Percentiles rank a stretch among this genome's conserved stretches.
Conservation (phyloP, 2,797 vertebrate species). For the Helostoma temminkii region DNA sequence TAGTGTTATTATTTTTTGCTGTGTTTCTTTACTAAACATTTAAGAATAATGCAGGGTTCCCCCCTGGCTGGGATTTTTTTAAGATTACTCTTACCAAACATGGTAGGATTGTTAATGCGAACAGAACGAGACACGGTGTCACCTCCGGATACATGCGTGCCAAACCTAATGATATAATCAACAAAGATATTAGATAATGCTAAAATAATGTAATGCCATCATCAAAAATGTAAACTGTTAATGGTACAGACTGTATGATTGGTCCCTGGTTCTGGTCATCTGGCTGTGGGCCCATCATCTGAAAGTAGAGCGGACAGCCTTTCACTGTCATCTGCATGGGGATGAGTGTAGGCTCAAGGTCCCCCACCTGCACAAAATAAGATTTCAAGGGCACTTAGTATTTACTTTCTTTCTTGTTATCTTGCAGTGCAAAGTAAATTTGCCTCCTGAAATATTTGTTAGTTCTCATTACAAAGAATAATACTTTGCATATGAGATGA, state of each 20-base stretch:
- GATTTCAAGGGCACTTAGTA: not conserved
- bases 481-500: conserved; percentile 90
- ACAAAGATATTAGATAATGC: not conserved
- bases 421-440: not conserved
- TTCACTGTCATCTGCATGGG: conserved; percentile 88
- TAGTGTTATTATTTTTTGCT: not conserved
- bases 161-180: conserved; percentile 85
- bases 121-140: conserved; percentile 86
- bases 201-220: not conserved
- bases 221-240: not conserved
- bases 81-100: conserved; percentile 84
- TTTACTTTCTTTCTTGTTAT: too few species aligned
- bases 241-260: conserved; percentile 79
- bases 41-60: not conserved
- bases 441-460: not conserved
- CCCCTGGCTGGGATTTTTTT: not conserved
- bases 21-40: not conserved
- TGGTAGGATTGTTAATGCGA: conserved; percentile 90
- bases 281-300: conserved; percentile 84
- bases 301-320: conserved; percentile 93
- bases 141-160: conserved; percentile 89
- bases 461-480: conserved; percentile 19
- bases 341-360: conserved; percentile 83
- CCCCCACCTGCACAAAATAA: conserved; percentile 85
- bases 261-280: conserved; percentile 80